Evolutionary conservation across 2,888 invertebrate genomes (phyloP).

Genomic region (Platycheirus rosarum): DNA sequence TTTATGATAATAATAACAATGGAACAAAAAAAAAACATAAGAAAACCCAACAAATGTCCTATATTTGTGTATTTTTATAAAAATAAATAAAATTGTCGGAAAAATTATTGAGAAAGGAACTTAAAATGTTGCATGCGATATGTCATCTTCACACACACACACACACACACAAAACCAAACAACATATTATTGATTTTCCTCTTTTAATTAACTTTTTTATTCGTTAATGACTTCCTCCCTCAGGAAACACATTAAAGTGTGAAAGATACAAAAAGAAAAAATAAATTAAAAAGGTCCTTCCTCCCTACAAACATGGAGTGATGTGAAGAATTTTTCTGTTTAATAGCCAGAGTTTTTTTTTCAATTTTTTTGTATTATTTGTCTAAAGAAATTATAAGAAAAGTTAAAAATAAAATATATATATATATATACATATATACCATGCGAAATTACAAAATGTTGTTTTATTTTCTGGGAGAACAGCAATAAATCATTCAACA

Average conservation of each 20-base stretch:
- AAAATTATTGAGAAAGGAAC: conserved; percentile 50
- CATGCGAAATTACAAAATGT: conserved; percentile 66
- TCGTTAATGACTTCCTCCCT: conserved; percentile 69
- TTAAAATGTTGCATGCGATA: conserved; percentile 61
- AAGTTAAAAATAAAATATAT: conserved; percentile 76
- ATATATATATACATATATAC: conserved; percentile 74
- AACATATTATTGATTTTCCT: conserved; percentile 64
- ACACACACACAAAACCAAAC: conserved; percentile 26
- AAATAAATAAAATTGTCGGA: conserved; percentile 62
- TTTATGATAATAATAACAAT: conserved; percentile 66
- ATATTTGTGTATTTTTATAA: conserved; percentile 75
- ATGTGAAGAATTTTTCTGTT: conserved; percentile 59
- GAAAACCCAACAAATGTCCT: conserved; percentile 73
- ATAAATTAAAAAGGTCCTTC: conserved; percentile 65
- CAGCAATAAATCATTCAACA: conserved; percentile 13
- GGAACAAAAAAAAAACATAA: conserved; percentile 67
- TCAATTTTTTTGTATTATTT: conserved; percentile 27
- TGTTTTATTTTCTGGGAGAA: conserved; percentile 24
- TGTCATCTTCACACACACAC: conserved; percentile 58
- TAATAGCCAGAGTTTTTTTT: conserved; percentile 52
- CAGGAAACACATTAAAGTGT: conserved; percentile 65
- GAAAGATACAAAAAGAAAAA: conserved; percentile 32
- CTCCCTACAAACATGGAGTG: conserved; percentile 60
- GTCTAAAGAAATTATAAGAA: conserved; percentile 58
- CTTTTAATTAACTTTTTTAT: conserved; percentile 37